Percentiles rank a stretch among this genome's conserved stretches.
Conservation (phyloP, 2,797 vertebrate species). For the Mus spretus region DNA sequence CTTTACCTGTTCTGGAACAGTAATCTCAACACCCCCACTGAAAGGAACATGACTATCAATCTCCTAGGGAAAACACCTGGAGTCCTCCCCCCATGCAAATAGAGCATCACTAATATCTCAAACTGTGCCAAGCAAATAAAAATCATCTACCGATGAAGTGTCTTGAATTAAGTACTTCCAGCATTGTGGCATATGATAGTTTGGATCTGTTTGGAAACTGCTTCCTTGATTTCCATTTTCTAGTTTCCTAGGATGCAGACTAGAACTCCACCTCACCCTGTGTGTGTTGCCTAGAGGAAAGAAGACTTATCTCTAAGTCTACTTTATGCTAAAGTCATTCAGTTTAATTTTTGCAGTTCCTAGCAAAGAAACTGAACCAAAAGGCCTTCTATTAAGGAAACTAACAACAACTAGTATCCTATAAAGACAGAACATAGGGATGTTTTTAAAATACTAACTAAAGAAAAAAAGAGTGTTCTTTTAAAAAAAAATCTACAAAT, state of each 20-base stretch:
- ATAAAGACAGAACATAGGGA: not conserved
- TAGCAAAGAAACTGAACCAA: not conserved
- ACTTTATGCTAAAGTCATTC: not conserved
- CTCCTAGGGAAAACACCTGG: not conserved
- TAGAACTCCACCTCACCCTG: not conserved
- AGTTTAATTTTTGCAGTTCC: not conserved
- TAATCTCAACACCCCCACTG: not conserved
- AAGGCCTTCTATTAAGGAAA: not conserved
- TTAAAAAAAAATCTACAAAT: constrained; percentile 37
- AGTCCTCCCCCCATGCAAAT: not conserved
- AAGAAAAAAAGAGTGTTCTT: constrained; percentile 19
- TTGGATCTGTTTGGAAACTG: not conserved
- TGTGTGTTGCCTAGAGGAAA: not conserved
- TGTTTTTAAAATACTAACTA: not conserved
- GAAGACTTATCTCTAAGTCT: not conserved
- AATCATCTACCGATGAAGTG: not conserved
- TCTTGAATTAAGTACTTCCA: constrained; percentile 7
- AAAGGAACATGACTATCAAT: not conserved
- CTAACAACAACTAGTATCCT: not conserved
- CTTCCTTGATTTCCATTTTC: not conserved
- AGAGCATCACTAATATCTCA: not conserved
- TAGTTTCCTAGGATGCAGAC: not conserved
- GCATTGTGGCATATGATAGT: not conserved
- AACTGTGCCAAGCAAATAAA: not conserved
- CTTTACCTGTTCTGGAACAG: not conserved